Evolutionary conservation across 2,113 vertebrate genomes (phyloP).

Genomic region (Chauna torquata): DNA sequence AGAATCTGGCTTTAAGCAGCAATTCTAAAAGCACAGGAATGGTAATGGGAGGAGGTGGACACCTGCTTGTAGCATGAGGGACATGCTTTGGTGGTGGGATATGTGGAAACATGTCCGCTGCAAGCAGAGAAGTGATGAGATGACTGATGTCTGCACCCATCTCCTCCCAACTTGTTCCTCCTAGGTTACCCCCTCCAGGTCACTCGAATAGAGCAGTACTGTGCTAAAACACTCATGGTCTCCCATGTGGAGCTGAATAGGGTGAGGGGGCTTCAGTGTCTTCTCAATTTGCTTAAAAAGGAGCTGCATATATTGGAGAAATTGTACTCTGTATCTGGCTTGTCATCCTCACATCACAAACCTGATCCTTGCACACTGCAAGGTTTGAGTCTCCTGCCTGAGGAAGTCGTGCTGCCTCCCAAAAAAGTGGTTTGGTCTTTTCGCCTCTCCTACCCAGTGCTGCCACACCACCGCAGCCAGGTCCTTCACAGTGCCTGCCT

Average conservation of each 20-base stretch:
- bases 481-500: not conserved
- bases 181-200: not conserved
- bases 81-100: not conserved
- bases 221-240: not conserved
- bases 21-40: not conserved
- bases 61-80: not conserved
- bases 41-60: not conserved
- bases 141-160: not conserved
- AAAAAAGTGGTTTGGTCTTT: not conserved
- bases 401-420: not conserved
- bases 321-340: not conserved
- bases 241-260: not conserved
- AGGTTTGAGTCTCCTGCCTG: not conserved
- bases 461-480: not conserved
- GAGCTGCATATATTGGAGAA: not conserved
- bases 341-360: not conserved
- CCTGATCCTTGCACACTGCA: not conserved
- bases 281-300: not conserved
- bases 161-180: not conserved
- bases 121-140: not conserved
- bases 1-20: not conserved
- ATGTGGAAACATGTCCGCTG: not conserved
- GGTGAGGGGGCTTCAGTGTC: not conserved
- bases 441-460: not conserved
- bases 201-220: not conserved